Evolutionary conservation across 2,113 vertebrate genomes (phyloP).

Genomic region (Platycercus adscitus): DNA sequence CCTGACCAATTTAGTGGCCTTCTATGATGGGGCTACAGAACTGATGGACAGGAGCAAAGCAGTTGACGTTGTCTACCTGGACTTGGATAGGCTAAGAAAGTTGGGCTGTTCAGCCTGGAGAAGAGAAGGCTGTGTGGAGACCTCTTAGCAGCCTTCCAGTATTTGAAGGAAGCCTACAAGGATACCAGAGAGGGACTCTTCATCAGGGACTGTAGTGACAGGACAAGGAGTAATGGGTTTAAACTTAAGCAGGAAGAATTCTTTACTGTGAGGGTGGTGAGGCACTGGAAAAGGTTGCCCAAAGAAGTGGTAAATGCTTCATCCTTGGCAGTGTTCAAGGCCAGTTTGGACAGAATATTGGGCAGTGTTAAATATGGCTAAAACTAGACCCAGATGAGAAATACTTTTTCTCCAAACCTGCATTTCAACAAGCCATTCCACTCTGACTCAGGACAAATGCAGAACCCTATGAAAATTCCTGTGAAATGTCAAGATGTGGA

Average conservation of each 20-base stretch:
- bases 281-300: neutral
- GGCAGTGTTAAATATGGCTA: neutral
- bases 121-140: neutral
- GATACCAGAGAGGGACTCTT: neutral
- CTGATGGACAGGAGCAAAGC: neutral
- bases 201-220: neutral
- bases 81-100: neutral
- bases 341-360: neutral
- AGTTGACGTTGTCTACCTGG: neutral
- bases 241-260: neutral
- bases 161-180: neutral
- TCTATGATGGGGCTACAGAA: neutral
- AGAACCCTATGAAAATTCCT: neutral
- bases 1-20: neutral
- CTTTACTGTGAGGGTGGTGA: neutral
- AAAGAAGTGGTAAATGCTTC: neutral
- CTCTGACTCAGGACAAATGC: neutral
- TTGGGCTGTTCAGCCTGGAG: neutral
- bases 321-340: neutral
- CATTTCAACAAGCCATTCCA: neutral
- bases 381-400: neutral
- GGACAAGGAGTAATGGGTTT: neutral
- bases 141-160: neutral
- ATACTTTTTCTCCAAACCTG: neutral
- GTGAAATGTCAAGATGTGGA: neutral